A percentile compares a stretch with the other conserved stretches of the same genome.
Evolutionary conservation across 2,113 vertebrate genomes (phyloP).

Genomic region (Himantopus leucocephalus): DNA sequence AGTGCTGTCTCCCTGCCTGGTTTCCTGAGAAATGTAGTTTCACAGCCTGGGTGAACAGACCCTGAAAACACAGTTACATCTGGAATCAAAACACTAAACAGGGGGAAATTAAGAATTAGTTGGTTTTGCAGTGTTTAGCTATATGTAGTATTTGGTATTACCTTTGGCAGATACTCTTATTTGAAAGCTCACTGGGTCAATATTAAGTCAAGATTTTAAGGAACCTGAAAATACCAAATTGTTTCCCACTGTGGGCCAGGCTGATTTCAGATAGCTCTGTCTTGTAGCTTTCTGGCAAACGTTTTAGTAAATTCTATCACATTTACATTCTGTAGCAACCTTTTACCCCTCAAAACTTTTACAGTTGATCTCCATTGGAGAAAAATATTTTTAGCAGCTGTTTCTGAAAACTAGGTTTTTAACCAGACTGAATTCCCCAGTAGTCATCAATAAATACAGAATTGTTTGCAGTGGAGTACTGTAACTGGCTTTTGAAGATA

Average conservation of each 20-base stretch:
- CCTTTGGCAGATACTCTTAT: conserved; percentile 28
- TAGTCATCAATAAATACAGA: neutral
- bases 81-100: neutral
- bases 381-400: neutral
- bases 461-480: neutral
- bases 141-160: neutral
- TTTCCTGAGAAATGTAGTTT: conserved; percentile 25
- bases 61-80: neutral
- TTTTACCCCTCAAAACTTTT: neutral
- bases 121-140: conserved; percentile 39
- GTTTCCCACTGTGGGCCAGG: neutral
- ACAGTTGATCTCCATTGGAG: neutral
- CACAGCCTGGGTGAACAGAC: neutral
- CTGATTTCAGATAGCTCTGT: neutral
- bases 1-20: neutral
- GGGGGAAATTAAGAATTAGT: neutral
- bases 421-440: neutral
- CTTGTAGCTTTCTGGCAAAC: neutral
- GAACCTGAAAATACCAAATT: conserved; percentile 23
- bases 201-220: conserved; percentile 23
- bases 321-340: neutral
- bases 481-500: neutral
- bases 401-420: neutral
- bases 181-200: conserved; percentile 20
- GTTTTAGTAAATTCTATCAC: neutral